Base-by-base conservation (phyloP, 2,888 invertebrate species). In the Andrena hattorfiana region DNA sequence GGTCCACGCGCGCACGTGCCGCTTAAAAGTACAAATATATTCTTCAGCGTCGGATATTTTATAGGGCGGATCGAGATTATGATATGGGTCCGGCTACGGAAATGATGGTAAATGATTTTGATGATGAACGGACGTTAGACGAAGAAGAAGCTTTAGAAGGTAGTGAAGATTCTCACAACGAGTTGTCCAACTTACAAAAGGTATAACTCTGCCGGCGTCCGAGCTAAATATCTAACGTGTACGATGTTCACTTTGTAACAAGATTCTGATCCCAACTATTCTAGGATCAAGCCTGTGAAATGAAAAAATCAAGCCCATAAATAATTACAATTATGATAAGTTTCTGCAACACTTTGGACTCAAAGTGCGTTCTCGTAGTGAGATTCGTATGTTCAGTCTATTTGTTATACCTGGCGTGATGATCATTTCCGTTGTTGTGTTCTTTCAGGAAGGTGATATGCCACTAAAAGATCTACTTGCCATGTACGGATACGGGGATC, bases 21-120 rank as follows among this genome's bases (percentile, higher is more conserved):
- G 28, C n/a, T 20, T 2, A 13, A 69, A 60, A 23, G 0, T 16
- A 49, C 2, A 6, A 49, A 51, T 28, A 56, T 1, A 32, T 2
- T 30, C 13, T 42, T 64, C 49, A 49, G 32, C 30, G 10, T 30
- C 28, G 0, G 2, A 59, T 20, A 26, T 70, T 68, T 89, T 89
- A 63, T 77, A 93, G 94, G 92, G 92, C 93, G 82, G 94, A 94
- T 86, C 94, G 95, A 91, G 95, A 95, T 93, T 95, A 95, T 91
- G 93, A 97, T 91, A 98, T 99, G 95, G 98, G 98, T 94, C 98
- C 99, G 85, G 97, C 98, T 86, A 97, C 98, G 93, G 99, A 99
- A 94, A 98, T 99, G 98, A 97, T 99, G 96, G 97, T 99, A 85
- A 98, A 99, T 96, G 99, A 99, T 94, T 99, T 98, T 95, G 99